Evolutionary conservation across 2,888 invertebrate genomes (phyloP), one percentile per base, ranked within the genome.

Genomic region (Steinernema scapterisci): DNA sequence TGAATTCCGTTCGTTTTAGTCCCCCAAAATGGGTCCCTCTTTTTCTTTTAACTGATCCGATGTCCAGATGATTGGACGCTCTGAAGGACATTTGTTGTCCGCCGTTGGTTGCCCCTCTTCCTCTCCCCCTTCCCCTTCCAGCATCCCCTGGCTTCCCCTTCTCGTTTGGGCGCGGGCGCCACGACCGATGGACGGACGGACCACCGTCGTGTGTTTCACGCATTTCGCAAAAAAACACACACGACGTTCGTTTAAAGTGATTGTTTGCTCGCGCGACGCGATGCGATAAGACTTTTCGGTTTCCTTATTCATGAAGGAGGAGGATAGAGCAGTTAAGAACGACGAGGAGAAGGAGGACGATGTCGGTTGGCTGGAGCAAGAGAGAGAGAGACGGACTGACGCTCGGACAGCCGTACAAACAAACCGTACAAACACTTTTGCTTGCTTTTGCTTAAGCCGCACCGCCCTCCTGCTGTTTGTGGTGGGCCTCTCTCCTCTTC

Each of bases 161-260:
- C n/a, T 38, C 38, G 38, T 38, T 38, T 38, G 38, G 38, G 48
- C 48, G n/a, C 48, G 21, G 19, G n/a, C n/a, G n/a, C n/a, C 31
- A 9, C 16, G 27, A 13, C 31, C 25, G 63, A 63, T 31, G 3
- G 19, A 16, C 63, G 3, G 19, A 16, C n/a, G n/a, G 63, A 63
- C 63, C 63, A 63, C 63, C 63, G 63, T 27, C 63, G 63, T 63
- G 63, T 63, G 63, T 63, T 63, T 63, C 63, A 63, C 63, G 63
- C 63, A 63, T 63, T 63, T 63, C 63, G 63, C 63, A 63, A 63
- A 63, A n/a, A 63, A 63, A 63, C 63, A 63, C 63, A 63, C 63
- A 63, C 63, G 63, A 63, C 63, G 63, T 63, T 63, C 63, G 63
- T 63, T 63, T 63, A 63, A 63, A 63, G 63, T 63, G 63, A 63